Evolutionary conservation across 1,140 invertebrate genomes (phyloP).

Genomic region (Papilio dardanus): DNA sequence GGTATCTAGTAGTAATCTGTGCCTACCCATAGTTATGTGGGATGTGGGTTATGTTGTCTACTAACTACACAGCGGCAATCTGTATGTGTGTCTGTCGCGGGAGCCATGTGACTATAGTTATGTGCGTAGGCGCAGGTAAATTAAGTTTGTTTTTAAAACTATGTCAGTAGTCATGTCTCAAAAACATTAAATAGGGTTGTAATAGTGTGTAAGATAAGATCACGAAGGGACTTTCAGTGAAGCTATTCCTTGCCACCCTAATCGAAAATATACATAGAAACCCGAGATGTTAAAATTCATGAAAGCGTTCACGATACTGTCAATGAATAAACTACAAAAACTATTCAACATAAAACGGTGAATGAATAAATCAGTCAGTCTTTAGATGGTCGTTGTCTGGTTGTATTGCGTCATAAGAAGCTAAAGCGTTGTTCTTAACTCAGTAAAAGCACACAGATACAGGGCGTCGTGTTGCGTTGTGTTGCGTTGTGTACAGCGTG

Average conservation of each 20-base stretch:
- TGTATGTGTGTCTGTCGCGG: constrained; percentile 30
- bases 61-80: constrained; percentile 10
- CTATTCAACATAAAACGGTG: neutral
- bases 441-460: constrained; percentile 73
- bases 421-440: constrained; percentile 71
- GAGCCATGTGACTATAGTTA: constrained; percentile 16
- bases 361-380: constrained; percentile 36
- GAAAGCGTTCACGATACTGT: neutral
- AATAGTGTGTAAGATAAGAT: neutral
- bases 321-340: neutral
- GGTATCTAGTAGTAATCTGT: neutral
- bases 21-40: constrained; percentile 1
- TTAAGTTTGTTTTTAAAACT: neutral
- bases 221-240: too few species aligned
- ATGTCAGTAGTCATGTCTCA: constrained; percentile 24
- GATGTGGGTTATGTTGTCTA: neutral
- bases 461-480: too few species aligned
- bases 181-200: too few species aligned
- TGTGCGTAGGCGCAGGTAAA: constrained; percentile 4
- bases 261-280: neutral
- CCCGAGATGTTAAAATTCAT: too few species aligned
- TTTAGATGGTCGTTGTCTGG: neutral
- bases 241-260: too few species aligned
- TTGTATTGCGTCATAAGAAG: constrained; percentile 59
- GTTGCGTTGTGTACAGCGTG: constrained; percentile 75